A percentile compares a stretch with the other conserved stretches of the same genome.
These are phyloP conservation scores for Tigriopus japonicus DNA, from an alignment of 1,140 invertebrate genomes.

Conservation along the genomic window DNA sequence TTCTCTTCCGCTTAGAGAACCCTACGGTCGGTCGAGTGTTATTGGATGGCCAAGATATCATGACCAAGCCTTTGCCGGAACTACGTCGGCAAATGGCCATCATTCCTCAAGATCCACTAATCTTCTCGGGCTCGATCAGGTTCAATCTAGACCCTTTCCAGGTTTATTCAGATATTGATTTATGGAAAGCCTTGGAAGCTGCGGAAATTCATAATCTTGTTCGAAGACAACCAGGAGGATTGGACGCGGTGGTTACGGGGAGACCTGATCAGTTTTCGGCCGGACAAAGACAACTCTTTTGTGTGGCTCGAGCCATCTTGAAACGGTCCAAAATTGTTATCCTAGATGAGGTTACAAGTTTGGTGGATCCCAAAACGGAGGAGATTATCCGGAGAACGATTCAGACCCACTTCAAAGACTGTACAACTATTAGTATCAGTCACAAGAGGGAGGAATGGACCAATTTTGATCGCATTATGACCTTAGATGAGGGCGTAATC, in stretches of 20 bases:
- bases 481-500: slow-evolving; percentile 54
- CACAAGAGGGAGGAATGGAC: slow-evolving; percentile 85
- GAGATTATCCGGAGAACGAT: slow-evolving; percentile 78
- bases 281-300: slow-evolving; percentile 34
- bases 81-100: slow-evolving; percentile 66
- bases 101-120: slow-evolving; percentile 45
- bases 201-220: slow-evolving; percentile 57
- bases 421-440: slow-evolving; percentile 82
- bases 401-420: slow-evolving; percentile 60
- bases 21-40: slow-evolving; percentile 47
- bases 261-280: slow-evolving; percentile 58
- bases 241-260: slow-evolving; percentile 58
- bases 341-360: slow-evolving; percentile 31
- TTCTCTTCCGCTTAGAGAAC: slow-evolving; percentile 60
- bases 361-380: slow-evolving; percentile 55
- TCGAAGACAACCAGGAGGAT: slow-evolving; percentile 40
- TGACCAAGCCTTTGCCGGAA: slow-evolving; percentile 66
- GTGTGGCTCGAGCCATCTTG: slow-evolving; percentile 34
- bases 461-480: slow-evolving; percentile 63
- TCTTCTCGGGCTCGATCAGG: slow-evolving; percentile 56
- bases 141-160: slow-evolving; percentile 67
- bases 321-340: slow-evolving; percentile 26
- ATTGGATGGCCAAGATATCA: slow-evolving; percentile 79
- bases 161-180: slow-evolving; percentile 49
- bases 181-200: slow-evolving; percentile 62